Base-by-base conservation (phyloP, 2,797 vertebrate genomes). In the Lerista edwardsae region DNA sequence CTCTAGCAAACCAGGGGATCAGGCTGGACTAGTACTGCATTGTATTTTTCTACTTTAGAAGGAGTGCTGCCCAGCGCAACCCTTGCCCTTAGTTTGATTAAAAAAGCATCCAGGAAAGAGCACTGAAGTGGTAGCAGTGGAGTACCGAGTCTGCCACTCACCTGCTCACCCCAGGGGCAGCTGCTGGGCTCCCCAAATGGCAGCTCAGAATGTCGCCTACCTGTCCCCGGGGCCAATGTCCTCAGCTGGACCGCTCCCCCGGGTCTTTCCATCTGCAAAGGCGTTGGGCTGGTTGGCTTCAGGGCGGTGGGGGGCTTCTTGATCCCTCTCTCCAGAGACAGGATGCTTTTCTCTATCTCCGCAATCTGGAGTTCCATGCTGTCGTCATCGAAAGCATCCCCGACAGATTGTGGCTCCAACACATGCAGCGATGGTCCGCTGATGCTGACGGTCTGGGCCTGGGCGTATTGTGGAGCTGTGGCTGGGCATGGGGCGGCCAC, bases 281-380 rank as follows among this genome's bases (percentile, higher is more conserved):
- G 73, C 0, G 29, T 6, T 3, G 92, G 87, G 73, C 91, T 90
- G 39, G 89, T 55, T 5, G 94, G 93, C 88, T 96, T 97, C 2
- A 91, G 91, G 29, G 95, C 94, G 75, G 96, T 91, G 0, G 95
- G 89, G 2, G 94, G 94, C 84, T 95, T 97, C 72, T 94, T 85
- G 6, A 97, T 96, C 0, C 93, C 94, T 84, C 96, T 96, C 79
- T 96, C 96, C 84, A 97, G 94, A 0, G 93, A 91, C 23, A 87
- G 85, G 41, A 91, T 93, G 79, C 92, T 95, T 67, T 90, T 91
- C 88, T 94, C 96, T 75, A 96, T 95, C 88, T 96, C 94, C 0
- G 93, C 94, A 17, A 95, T 95, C 90, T 92, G 93, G 81, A 93
- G 92, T 61, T 93, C 91, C 57, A 95, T 92, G 0, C 84, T 93